Base-by-base conservation (phyloP, 2,888 invertebrate species). In the Urechis unicinctus region DNA sequence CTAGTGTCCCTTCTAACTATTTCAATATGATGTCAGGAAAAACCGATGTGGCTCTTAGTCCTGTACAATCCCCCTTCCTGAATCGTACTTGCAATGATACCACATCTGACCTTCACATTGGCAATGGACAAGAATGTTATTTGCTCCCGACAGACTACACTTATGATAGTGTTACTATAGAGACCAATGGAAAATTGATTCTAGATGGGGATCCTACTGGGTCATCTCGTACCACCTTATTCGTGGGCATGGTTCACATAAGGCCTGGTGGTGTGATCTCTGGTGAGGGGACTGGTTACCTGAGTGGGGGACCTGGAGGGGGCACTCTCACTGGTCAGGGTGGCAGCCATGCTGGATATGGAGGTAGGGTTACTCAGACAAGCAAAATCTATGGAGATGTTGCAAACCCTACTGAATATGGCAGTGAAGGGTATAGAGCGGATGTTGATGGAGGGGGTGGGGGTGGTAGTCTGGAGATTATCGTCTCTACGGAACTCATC, bases 361-460 rank as follows among this genome's bases (percentile, higher is more conserved):
- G 66, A 6, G 53, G 57, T 17, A 54, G 56, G n/a, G 45, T 50
- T 6, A 22, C 50, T 2, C 64, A 61, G 36, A 52, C 58, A 9
- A 45, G 44, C n/a, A 48, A 54, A 21, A 45, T 60, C 1, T 68
- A 70, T 57, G 70, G 69, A 1, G 59, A 49, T 51, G 60, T 69
- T n/a, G 44, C 44, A 0, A n/a, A 36, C 2, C 70, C 70, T 21
- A 51, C 47, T 28, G 48, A 52, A 2, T 66, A 67, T 57, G 70
- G 70, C 17, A 68, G 70, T 47, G 65, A 61, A 56, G 69, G 65
- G n/a, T 49, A 53, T 46, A 54, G 58, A 29, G 64, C 65, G 2
- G 54, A 59, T 17, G 13, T 45, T 0, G 43, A 46, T 21, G 43
- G 47, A n/a, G 65, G 62, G 6, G 54, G 60, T 22, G 68, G 67